phyloP scores from a whole-genome alignment of 2,797 vertebrate species.

The Dicrostonyx torquatus region DNA sequence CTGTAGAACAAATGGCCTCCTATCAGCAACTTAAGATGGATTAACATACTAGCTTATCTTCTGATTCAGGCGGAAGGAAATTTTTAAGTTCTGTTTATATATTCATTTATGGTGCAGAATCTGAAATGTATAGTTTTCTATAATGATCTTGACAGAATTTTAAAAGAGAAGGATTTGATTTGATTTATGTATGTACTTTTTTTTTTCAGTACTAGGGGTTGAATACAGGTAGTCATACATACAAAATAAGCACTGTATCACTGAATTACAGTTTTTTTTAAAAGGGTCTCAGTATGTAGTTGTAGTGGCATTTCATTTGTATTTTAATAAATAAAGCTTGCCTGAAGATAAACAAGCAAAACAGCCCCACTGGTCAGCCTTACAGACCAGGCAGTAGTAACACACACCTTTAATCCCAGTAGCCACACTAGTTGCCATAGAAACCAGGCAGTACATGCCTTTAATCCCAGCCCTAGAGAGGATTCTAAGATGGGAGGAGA shows the following conservation, averaged over 20 bases:
- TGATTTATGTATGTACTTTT: not conserved
- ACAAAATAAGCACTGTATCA: not conserved
- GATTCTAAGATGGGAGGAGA: no score
- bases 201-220: not conserved
- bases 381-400: no score
- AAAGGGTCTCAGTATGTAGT: not conserved
- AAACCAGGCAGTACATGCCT: no score
- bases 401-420: no score
- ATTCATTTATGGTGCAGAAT: constrained; percentile 19
- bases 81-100: not conserved
- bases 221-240: not conserved
- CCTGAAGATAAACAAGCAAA: no score
- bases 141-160: constrained; percentile 41
- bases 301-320: no score
- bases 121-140: constrained; percentile 26
- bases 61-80: not conserved
- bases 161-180: constrained; percentile 8
- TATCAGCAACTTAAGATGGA: not conserved
- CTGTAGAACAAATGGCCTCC: not conserved
- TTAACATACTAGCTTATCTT: not conserved
- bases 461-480: no score
- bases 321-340: no score
- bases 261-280: not conserved
- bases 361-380: no score
- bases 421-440: no score